Evolutionary conservation across 1,140 invertebrate species (phyloP), one percentile per base, ranked within the genome.

Genomic region (Megathymus violae): DNA sequence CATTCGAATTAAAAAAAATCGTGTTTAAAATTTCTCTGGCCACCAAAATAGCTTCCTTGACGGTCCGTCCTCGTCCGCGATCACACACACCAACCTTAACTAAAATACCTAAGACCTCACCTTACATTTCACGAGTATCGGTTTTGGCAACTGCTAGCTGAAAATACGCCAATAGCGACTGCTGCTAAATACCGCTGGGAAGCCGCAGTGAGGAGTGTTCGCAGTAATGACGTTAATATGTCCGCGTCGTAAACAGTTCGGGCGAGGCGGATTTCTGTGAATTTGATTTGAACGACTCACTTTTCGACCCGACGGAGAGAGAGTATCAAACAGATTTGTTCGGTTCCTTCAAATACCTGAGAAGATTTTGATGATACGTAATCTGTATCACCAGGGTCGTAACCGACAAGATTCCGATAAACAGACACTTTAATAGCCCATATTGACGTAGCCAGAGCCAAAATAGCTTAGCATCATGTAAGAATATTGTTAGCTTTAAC

Each of bases 151-250:
- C 16, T 48, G 13, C 5, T 10, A 9, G 22, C 46, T 25, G 19
- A n/a, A 46, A 46, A 25, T 25, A 46, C 43, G 15, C 43, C 43
- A 46, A 25, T 22, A 17, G 19, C 19, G 19, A 22, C 9, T 46
- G 19, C 43, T 48, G 6, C 22, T 48, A 48, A 48, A 48, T 48
- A 22, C 46, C 46, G 22, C 22, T 48, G 46, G 46, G 46, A 48
- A 48, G 46, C 46, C 46, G 46, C 46, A 15, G 46, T 31, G 25
- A 48, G 50, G 50, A 40, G 50, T 52, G 50, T 52, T 52, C 36
- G n/a, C 16, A 52, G 40, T 52, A 52, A 52, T 52, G 34, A 52
- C 50, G 50, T 52, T 36, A 40, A 52, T 52, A 52, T 52, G 50
- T 52, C 14, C 50, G 10, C 41, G 50, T 52, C 50, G 40, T 52